These are phyloP conservation scores for Microctonus hyperodae DNA, from an alignment of 2,888 invertebrate genomes.

Conservation along the genomic window DNA sequence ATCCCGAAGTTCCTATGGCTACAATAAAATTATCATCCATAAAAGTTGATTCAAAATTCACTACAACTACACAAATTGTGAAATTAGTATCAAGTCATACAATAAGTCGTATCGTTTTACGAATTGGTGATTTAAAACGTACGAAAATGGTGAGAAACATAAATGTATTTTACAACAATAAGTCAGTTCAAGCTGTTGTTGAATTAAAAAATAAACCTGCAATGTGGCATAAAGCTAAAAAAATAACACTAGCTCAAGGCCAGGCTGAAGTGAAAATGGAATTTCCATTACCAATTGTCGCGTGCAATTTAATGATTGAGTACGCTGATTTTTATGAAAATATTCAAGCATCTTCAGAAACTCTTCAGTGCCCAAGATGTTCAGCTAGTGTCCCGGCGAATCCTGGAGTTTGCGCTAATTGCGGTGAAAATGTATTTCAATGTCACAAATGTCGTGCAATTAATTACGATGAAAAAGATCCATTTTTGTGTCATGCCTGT, in stretches of 20 bases:
- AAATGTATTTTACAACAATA: slow-evolving; percentile 96
- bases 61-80: slow-evolving; percentile 96
- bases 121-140: slow-evolving; percentile 94
- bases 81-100: slow-evolving; percentile 95
- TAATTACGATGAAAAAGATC: slow-evolving; percentile 99
- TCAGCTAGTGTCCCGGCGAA: slow-evolving; percentile 96
- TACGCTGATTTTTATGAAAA: slow-evolving; percentile 98
- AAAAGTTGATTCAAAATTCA: slow-evolving; percentile 96
- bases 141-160: slow-evolving; percentile 97
- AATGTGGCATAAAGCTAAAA: slow-evolving; percentile 97
- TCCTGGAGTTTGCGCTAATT: slow-evolving; percentile 96
- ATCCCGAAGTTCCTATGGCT: slow-evolving; percentile 92
- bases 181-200: slow-evolving; percentile 95
- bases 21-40: slow-evolving; percentile 92
- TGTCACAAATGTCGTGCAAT: slow-evolving; percentile 99
- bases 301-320: slow-evolving; percentile 98
- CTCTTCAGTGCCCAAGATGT: slow-evolving; percentile 94
- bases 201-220: slow-evolving; percentile 96
- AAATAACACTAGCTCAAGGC: slow-evolving; percentile 86
- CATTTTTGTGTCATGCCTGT: slow-evolving; percentile 97
- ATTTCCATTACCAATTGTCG: slow-evolving; percentile 95
- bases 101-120: slow-evolving; percentile 90
- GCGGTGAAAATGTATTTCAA: slow-evolving; percentile 98
- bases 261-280: slow-evolving; percentile 97
- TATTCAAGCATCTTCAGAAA: slow-evolving; percentile 91